Conservation (phyloP, 2,113 vertebrate species). For the Tympanuchus pallidicinctus region DNA sequence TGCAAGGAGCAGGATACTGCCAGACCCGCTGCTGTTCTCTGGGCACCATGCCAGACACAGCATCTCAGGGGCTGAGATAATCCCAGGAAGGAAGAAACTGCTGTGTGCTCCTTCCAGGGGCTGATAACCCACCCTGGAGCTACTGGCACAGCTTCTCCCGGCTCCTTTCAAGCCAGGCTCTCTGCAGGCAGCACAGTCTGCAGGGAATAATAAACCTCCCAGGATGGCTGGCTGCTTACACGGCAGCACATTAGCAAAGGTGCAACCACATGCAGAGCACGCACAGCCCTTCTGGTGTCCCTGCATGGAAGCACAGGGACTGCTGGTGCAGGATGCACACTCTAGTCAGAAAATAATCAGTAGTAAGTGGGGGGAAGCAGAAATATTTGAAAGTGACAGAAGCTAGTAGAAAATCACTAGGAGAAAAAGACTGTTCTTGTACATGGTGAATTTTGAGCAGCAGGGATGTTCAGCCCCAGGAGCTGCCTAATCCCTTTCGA, state of each 20-base stretch:
- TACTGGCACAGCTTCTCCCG: background rate
- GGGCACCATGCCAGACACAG: conserved; percentile 18
- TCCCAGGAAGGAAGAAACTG: conserved; percentile 45
- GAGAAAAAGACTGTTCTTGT: background rate
- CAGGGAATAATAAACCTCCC: background rate
- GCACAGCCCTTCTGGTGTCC: background rate
- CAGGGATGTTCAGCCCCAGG: background rate
- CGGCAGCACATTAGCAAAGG: accelerated
- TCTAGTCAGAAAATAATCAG: background rate
- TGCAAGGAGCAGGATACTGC: background rate
- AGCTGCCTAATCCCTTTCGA: background rate
- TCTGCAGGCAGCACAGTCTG: background rate
- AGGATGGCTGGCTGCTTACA: background rate
- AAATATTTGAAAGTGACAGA: background rate
- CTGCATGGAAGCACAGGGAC: background rate
- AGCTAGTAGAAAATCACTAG: background rate
- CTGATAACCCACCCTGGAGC: conserved; percentile 47
- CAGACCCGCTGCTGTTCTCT: background rate
- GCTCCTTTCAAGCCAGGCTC: background rate
- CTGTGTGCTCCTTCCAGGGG: conserved; percentile 30
- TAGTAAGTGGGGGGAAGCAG: background rate
- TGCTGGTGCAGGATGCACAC: background rate
- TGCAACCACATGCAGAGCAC: accelerated
- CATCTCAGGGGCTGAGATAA: conserved; percentile 27
- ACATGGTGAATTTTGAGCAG: background rate